Evolutionary conservation across 2,113 vertebrate genomes (phyloP).

Genomic region (Macaca mulatta): DNA sequence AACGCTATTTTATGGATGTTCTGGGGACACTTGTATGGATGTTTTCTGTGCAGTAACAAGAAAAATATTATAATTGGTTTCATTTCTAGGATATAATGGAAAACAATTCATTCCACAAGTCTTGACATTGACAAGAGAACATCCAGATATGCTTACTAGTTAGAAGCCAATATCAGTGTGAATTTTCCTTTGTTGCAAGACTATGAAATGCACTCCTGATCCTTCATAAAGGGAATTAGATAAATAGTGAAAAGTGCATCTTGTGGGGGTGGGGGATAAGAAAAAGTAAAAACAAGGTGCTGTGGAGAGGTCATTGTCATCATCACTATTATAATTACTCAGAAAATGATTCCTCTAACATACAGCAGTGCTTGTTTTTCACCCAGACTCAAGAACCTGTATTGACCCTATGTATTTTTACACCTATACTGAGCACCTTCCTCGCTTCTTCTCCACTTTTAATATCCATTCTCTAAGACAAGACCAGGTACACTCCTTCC

Average conservation of each 20-base stretch:
- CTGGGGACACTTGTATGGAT: neutral
- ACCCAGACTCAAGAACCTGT: neutral
- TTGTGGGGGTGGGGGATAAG: neutral
- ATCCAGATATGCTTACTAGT: neutral
- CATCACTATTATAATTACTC: neutral
- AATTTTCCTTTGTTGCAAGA: neutral
- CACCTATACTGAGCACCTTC: neutral
- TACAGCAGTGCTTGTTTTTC: neutral
- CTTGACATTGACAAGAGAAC: neutral
- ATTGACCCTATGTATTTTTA: neutral
- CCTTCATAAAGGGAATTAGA: neutral
- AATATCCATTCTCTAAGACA: neutral
- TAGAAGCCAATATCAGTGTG: neutral
- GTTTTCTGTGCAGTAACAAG: neutral
- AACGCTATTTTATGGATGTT: conserved; percentile 19
- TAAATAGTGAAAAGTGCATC: neutral
- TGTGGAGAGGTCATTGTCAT: neutral
- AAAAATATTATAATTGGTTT: neutral
- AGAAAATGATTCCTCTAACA: neutral
- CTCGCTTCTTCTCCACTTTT: neutral
- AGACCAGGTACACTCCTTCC: neutral
- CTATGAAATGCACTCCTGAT: neutral
- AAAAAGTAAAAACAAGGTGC: neutral
- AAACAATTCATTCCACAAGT: neutral
- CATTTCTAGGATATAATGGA: neutral